These are phyloP conservation scores for Meloe dianella DNA, from an alignment of 2,888 invertebrate species.

Conservation along the genomic window DNA sequence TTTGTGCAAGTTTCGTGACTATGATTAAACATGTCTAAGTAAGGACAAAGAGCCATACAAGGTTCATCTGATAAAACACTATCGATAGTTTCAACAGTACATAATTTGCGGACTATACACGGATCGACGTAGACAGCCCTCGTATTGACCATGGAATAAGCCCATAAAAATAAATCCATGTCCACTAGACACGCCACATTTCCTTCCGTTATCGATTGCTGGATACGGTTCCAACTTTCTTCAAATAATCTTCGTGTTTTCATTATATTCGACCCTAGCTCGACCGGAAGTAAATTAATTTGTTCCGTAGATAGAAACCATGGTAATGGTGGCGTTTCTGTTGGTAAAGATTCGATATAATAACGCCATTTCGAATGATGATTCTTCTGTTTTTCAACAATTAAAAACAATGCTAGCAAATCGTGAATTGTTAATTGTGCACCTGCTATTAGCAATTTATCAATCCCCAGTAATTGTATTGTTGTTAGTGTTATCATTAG, in stretches of 20 bases:
- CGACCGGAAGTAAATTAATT: constrained; percentile 64
- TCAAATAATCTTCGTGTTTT: constrained; percentile 48
- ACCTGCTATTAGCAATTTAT: constrained; percentile 21
- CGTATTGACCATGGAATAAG: constrained; percentile 85
- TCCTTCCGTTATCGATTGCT: constrained; percentile 57
- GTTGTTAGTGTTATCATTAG: constrained; percentile 62
- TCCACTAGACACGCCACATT: constrained; percentile 59
- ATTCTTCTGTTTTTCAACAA: constrained; percentile 69
- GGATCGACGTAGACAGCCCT: constrained; percentile 79
- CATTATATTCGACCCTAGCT: constrained; percentile 63
- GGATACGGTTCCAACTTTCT: constrained; percentile 56
- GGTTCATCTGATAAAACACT: constrained; percentile 64
- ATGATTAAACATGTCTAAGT: constrained; percentile 90
- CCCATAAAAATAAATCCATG: constrained; percentile 72
- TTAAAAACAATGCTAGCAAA: constrained; percentile 75
- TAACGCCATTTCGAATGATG: constrained; percentile 65
- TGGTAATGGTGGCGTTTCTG: constrained; percentile 67
- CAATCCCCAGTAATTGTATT: constrained; percentile 28
- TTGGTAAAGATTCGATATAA: constrained; percentile 75
- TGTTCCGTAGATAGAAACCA: constrained; percentile 69
- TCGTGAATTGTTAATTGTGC: constrained; percentile 69
- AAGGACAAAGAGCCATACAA: constrained; percentile 81
- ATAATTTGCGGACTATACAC: constrained; percentile 57
- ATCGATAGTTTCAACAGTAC: constrained; percentile 42
- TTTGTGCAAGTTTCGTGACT: constrained; percentile 67